Evolutionary conservation across 2,797 vertebrate species (phyloP).

Genomic region (Pipistrellus kuhlii): DNA sequence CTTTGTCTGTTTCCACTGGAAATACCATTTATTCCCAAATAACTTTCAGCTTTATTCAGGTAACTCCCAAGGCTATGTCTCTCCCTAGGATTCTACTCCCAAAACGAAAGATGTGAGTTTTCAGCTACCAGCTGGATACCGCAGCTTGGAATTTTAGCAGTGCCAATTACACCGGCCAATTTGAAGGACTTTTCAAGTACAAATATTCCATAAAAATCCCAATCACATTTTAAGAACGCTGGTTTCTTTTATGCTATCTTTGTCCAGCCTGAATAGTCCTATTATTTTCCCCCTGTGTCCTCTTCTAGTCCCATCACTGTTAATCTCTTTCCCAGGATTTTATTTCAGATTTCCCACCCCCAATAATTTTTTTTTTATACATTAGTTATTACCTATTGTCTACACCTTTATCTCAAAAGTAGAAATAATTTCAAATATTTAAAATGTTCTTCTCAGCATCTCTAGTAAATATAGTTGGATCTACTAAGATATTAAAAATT

Average conservation of each 20-base stretch:
- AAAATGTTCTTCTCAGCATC: neutral
- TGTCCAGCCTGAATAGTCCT: neutral
- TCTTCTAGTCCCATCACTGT: neutral
- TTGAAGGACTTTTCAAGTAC: neutral
- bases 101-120: neutral
- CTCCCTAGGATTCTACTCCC: neutral
- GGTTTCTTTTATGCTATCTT: neutral
- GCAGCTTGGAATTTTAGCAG: neutral
- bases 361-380: neutral
- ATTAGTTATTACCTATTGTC: neutral
- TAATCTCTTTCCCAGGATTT: neutral
- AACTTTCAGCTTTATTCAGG: neutral
- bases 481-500: neutral
- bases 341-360: neutral
- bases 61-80: neutral
- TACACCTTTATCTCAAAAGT: neutral
- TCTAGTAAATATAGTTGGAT: neutral
- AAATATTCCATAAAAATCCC: neutral
- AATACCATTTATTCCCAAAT: neutral
- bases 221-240: neutral
- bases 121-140: neutral
- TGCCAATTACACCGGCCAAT: neutral
- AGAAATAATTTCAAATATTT: conserved; percentile 15
- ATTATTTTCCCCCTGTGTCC: rapidly evolving
- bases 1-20: neutral